Percentiles rank a stretch among this genome's conserved stretches.
Conservation (phyloP, 23 tunicate species). For the Phallusia fumigata region DNA sequence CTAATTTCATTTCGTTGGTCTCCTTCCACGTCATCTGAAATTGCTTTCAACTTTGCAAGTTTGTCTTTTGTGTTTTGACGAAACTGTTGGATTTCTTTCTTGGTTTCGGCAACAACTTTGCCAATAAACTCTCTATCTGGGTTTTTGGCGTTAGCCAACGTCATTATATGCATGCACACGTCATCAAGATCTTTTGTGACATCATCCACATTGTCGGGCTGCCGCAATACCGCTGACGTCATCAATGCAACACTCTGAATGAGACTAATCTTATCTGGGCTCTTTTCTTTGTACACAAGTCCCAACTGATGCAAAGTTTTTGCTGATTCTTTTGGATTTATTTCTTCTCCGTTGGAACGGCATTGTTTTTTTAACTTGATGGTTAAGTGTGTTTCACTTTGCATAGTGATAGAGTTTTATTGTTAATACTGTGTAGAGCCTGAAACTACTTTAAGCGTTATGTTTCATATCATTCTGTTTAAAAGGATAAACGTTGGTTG, state of each 20-base stretch:
- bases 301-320: slow-evolving; percentile 52
- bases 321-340: slow-evolving; percentile 43
- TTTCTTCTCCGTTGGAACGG: slow-evolving; percentile 47
- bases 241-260: slow-evolving; percentile 58
- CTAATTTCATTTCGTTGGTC: neutral
- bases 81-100: neutral
- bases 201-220: slow-evolving; percentile 36
- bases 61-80: neutral
- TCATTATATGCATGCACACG: slow-evolving; percentile 17
- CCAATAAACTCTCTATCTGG: neutral
- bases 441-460: too few species aligned
- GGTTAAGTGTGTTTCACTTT: too few species aligned
- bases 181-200: slow-evolving; percentile 26
- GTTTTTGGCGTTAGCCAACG: slow-evolving; percentile 24
- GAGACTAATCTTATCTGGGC: slow-evolving; percentile 42
- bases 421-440: too few species aligned
- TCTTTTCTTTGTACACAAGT: slow-evolving; percentile 24
- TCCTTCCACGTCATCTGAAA: too few species aligned
- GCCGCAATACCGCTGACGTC: slow-evolving; percentile 45
- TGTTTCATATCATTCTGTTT: too few species aligned
- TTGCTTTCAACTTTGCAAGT: neutral
- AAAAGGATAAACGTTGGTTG: too few species aligned
- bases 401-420: too few species aligned
- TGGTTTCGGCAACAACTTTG: neutral
- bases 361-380: too few species aligned